phyloP scores from a whole-genome alignment of 2,113 vertebrate genomes.

The Tetrao urogallus region DNA sequence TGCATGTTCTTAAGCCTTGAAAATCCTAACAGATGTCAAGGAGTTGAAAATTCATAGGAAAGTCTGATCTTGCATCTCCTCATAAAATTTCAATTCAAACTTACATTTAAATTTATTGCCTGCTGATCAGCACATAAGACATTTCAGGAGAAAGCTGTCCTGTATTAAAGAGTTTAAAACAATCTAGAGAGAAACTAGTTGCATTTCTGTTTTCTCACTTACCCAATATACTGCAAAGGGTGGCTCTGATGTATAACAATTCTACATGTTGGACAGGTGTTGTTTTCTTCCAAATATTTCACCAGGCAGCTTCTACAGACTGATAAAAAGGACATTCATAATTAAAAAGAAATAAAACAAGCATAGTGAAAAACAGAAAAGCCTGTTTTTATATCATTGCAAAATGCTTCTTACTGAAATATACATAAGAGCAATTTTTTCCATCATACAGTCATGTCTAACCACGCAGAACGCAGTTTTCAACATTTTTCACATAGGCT shows the following conservation, averaged over 20 bases:
- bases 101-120: not conserved
- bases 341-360: not conserved
- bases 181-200: not conserved
- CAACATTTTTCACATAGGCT: not conserved
- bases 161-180: not conserved
- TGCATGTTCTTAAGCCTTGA: not conserved
- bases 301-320: slow-evolving; percentile 99
- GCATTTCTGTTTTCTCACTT: slow-evolving; percentile 60
- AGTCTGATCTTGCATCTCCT: not conserved
- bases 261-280: slow-evolving; percentile 97
- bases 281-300: slow-evolving; percentile 98
- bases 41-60: not conserved
- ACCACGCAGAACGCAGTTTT: not conserved
- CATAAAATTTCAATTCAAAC: not conserved
- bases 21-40: not conserved
- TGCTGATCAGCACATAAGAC: not conserved
- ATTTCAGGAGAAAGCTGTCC: not conserved
- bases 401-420: not conserved
- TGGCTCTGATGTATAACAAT: slow-evolving; percentile 99
- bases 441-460: not conserved
- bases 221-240: slow-evolving; percentile 98
- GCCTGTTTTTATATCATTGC: not conserved
- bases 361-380: not conserved
- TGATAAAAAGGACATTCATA: slow-evolving; percentile 52
- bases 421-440: not conserved